phyloP scores from a whole-genome alignment of 35 echinoderm and acorn worm genomes.

The Heliocidaris erythrogramma region DNA sequence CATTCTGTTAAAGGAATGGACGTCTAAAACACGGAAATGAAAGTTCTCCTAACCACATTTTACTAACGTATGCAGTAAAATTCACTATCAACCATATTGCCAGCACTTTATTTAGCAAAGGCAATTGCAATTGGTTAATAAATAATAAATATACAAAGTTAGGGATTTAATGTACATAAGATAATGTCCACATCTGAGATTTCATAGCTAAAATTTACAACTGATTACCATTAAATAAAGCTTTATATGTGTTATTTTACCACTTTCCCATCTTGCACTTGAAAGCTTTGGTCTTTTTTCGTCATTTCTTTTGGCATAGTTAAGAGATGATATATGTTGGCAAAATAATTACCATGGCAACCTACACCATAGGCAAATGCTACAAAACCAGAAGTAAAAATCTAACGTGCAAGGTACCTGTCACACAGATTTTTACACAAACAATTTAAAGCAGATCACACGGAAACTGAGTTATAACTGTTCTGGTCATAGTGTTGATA shows the following conservation, averaged over 20 bases:
- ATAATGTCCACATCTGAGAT: background rate
- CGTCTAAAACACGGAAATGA: background rate
- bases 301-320: background rate
- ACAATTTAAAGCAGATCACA: background rate
- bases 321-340: background rate
- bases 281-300: background rate
- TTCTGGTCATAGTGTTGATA: background rate
- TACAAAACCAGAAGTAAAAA: background rate
- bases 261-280: background rate
- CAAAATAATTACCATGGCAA: background rate
- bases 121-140: background rate
- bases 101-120: background rate
- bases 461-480: background rate
- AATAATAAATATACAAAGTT: conserved; percentile 7
- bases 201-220: background rate
- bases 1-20: background rate
- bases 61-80: background rate
- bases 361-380: background rate
- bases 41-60: background rate
- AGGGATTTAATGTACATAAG: background rate
- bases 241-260: background rate
- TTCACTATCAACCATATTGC: background rate
- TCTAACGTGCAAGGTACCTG: background rate
- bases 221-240: background rate
- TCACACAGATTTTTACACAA: background rate